A percentile compares a stretch with the other conserved stretches of the same genome.
Conservation (phyloP, 2,113 vertebrate genomes). For the Pseudorasbora parva region DNA sequence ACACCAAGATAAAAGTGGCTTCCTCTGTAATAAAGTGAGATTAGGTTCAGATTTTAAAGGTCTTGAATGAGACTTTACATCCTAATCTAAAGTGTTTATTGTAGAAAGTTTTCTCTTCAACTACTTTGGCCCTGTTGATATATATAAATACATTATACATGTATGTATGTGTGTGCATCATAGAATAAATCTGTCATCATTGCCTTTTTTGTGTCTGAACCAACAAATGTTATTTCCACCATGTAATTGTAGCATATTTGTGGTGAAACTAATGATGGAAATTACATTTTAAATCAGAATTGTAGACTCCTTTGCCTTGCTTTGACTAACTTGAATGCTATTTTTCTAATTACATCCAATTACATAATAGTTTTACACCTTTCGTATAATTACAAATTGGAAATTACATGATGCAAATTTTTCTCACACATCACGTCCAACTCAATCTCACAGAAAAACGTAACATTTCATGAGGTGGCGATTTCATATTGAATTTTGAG, state of each 20-base stretch:
- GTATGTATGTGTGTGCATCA: no score
- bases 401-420: background rate
- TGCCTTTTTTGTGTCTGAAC: no score
- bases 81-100: background rate
- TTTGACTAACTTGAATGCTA: background rate
- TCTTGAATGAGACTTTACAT: background rate
- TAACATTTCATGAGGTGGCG: no score
- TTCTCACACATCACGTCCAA: background rate
- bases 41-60: background rate
- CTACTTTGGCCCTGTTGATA: background rate
- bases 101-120: background rate
- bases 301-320: background rate
- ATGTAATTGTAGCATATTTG: background rate
- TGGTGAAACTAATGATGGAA: background rate
- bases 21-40: slow-evolving; percentile 3
- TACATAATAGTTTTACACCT: background rate
- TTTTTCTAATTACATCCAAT: background rate
- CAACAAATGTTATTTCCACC: no score
- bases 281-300: background rate
- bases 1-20: background rate
- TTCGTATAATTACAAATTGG: background rate
- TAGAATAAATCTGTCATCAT: no score
- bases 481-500: no score
- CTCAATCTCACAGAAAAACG: no score
- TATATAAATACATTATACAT: no score